Conservation (phyloP, 2,888 invertebrate genomes). For the Drosophila conformis region DNA sequence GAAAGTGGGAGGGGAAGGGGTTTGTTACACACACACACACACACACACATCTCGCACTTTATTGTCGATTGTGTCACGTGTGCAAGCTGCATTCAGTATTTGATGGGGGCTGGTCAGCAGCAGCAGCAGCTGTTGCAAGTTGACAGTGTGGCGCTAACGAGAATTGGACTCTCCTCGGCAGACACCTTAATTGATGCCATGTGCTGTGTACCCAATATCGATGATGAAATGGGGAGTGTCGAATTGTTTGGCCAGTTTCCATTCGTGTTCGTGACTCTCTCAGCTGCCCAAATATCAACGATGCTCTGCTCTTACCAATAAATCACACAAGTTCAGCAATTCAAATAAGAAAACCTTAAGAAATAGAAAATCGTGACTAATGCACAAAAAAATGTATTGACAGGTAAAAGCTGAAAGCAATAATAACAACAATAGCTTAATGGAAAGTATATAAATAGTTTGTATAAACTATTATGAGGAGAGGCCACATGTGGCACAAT, state of each 20-base stretch:
- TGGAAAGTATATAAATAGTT: slow-evolving; percentile 16
- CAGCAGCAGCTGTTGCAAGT: slow-evolving; percentile 10
- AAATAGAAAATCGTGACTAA: slow-evolving; percentile 36
- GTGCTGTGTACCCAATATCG: slow-evolving; percentile 23
- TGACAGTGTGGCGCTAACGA: slow-evolving; percentile 41
- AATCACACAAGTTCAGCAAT: slow-evolving; percentile 10
- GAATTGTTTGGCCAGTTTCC: slow-evolving; percentile 37
- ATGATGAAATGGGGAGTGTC: slow-evolving; percentile 59
- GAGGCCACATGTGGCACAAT: slow-evolving; percentile 9
- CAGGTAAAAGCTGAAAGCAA: slow-evolving; percentile 9
- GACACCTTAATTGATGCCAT: slow-evolving; percentile 73
- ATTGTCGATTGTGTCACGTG: slow-evolving; percentile 57
- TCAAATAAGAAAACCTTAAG: slow-evolving; percentile 13
- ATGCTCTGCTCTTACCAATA: slow-evolving; percentile 29
- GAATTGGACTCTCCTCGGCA: slow-evolving; percentile 41
- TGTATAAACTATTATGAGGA: slow-evolving; percentile 23
- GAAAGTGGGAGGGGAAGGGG: neutral
- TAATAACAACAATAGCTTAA: neutral
- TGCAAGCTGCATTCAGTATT: slow-evolving; percentile 50
- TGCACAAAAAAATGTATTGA: slow-evolving; percentile 31
- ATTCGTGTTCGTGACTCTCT: slow-evolving; percentile 6
- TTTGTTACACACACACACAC: neutral
- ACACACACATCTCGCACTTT: slow-evolving; percentile 1
- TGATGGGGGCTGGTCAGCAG: slow-evolving; percentile 49
- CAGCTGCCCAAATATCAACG: slow-evolving; percentile 44